A percentile compares a stretch with the other conserved stretches of the same genome.
Evolutionary conservation across 2,113 vertebrate genomes (phyloP).

Genomic region (Crocuta crocuta): DNA sequence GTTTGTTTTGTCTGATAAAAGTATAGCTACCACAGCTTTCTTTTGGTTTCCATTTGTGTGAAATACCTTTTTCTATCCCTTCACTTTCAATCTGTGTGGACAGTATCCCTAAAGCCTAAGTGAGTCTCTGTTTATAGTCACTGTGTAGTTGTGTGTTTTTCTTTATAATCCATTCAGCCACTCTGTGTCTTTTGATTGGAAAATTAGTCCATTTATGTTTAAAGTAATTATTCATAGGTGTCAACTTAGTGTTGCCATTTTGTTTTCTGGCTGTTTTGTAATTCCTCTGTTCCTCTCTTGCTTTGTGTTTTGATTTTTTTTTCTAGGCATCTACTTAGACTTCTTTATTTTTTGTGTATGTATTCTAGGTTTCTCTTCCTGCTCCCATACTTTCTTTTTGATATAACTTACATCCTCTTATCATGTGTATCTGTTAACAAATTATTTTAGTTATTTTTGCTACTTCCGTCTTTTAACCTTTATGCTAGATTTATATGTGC

Average conservation of each 20-base stretch:
- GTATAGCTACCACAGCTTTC: background rate
- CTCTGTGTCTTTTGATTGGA: background rate
- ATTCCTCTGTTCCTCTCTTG: background rate
- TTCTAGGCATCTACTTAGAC: background rate
- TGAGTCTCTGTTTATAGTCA: background rate
- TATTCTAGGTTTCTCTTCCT: background rate
- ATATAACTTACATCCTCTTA: background rate
- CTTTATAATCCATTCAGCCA: background rate
- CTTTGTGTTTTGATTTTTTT: background rate
- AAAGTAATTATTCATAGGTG: background rate
- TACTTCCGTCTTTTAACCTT: background rate
- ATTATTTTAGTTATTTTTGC: background rate
- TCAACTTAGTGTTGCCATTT: background rate
- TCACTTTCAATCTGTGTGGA: background rate
- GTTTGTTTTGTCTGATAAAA: background rate
- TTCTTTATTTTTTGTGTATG: background rate
- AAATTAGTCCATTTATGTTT: background rate
- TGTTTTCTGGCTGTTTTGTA: background rate
- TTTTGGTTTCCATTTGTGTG: background rate
- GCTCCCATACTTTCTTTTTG: background rate
- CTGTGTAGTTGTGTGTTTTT: background rate
- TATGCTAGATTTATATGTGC: background rate
- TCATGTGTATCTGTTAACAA: background rate
- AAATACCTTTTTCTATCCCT: background rate
- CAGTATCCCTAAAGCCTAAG: background rate